Evolutionary conservation across 2,797 vertebrate species (phyloP).

Genomic region (Diplodus puntazzo): DNA sequence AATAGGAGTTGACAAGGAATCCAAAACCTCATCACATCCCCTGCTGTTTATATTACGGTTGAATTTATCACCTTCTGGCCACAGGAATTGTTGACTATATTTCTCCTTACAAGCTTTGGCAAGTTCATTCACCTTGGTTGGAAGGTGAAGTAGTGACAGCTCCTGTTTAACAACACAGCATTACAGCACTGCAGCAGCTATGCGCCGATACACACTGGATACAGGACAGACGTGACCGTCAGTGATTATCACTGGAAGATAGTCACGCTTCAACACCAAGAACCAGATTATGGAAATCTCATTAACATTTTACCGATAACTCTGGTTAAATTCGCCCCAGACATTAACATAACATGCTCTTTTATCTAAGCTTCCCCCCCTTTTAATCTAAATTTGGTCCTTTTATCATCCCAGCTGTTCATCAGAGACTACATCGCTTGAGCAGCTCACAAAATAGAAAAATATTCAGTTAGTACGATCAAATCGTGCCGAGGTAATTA

Average conservation of each 20-base stretch:
- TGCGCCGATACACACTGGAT: not conserved
- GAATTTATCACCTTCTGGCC: not conserved
- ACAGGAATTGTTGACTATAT: conserved; percentile 10
- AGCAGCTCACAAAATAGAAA: conserved; percentile 8
- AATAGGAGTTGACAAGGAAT: not conserved
- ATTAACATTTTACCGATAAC: not conserved
- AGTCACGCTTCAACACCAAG: not conserved
- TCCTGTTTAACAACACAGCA: not conserved
- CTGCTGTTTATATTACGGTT: not conserved
- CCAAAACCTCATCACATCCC: not conserved
- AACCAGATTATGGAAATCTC: not conserved
- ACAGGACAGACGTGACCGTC: not conserved
- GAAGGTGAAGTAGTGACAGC: not conserved
- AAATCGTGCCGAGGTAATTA: conserved; percentile 13
- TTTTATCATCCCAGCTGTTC: conserved; percentile 12
- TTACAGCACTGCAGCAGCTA: not conserved
- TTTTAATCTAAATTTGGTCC: not conserved
- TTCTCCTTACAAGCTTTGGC: not conserved
- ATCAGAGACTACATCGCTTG: not conserved
- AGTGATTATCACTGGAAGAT: not conserved
- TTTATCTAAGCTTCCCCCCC: no score
- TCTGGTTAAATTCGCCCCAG: not conserved
- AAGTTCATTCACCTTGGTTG: not conserved
- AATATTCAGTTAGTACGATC: not conserved
- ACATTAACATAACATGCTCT: not conserved